Percentiles rank a stretch among this genome's conserved stretches.
Conservation (phyloP, 2,888 invertebrate species). For the Pyrochroa serraticornis region DNA sequence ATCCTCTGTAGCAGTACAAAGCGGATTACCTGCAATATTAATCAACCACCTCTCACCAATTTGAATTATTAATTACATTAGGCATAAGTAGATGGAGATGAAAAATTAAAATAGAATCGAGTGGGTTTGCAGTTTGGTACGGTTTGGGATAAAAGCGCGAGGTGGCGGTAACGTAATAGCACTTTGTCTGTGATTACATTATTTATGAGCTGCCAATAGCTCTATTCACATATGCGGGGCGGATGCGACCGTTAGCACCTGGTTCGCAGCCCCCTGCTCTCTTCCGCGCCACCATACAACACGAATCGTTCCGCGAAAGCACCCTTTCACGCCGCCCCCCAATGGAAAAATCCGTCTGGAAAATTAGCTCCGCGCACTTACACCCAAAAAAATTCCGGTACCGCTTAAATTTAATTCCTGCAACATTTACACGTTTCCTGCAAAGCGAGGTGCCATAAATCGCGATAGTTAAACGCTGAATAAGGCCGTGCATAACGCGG, state of each 20-base stretch:
- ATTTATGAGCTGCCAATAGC: conserved; percentile 54
- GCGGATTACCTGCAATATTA: conserved; percentile 14
- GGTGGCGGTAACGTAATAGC: conserved; percentile 50
- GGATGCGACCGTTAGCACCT: conserved; percentile 52
- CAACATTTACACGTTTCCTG: conserved; percentile 18
- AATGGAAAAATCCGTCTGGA: no score
- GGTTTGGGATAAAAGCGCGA: conserved; percentile 35
- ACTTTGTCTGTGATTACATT: conserved; percentile 53
- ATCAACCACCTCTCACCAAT: conserved; percentile 2
- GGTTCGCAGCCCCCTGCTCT: conserved; percentile 29
- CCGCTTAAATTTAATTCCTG: conserved; percentile 17
- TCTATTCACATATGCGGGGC: conserved; percentile 49
- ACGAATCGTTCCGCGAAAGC: conserved; percentile 7
- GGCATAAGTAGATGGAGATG: conserved; percentile 37
- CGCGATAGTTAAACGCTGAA: conserved; percentile 22
- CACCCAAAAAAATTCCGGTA: not conserved
- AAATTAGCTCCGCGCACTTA: not conserved
- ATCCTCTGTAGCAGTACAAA: not conserved
- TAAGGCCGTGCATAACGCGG: conserved; percentile 3
- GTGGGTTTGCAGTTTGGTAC: conserved; percentile 38
- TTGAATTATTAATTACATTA: conserved; percentile 27
- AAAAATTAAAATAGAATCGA: conserved; percentile 41
- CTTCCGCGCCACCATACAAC: conserved; percentile 18
- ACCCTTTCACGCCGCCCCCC: no score
- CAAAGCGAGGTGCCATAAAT: conserved; percentile 11